Conservation (phyloP, 2,797 vertebrate species). For the Macropodus opercularis region DNA sequence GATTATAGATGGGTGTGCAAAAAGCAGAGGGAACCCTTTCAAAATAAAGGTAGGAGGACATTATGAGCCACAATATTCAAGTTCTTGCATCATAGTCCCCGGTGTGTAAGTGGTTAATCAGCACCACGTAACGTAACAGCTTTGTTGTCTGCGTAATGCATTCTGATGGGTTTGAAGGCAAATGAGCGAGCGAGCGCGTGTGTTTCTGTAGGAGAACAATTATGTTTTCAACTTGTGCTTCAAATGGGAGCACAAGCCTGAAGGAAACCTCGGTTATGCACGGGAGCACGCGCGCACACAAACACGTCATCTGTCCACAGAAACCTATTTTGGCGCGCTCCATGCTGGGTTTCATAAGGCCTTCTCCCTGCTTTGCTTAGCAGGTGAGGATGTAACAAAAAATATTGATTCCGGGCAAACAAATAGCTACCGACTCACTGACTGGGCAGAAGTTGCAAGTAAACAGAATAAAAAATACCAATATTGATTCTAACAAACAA, state of each 20-base stretch:
- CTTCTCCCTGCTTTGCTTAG: constrained; percentile 64
- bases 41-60: constrained; percentile 32
- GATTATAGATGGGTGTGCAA: constrained; percentile 4
- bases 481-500: constrained; percentile 68
- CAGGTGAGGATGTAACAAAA: constrained; percentile 73
- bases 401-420: constrained; percentile 75
- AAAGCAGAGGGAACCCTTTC: constrained; percentile 32
- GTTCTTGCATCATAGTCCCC: constrained; percentile 55
- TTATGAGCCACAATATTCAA: constrained; percentile 64
- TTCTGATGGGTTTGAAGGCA: constrained; percentile 76
- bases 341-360: constrained; percentile 60
- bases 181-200: constrained; percentile 31
- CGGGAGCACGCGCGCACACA: constrained; percentile 5
- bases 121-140: constrained; percentile 63
- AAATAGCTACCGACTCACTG: constrained; percentile 69
- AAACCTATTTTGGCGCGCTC: constrained; percentile 32
- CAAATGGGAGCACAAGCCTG: constrained; percentile 68
- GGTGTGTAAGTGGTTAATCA: constrained; percentile 74
- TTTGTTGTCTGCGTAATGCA: constrained; percentile 72
- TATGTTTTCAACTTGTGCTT: constrained; percentile 68
- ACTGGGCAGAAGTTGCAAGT: constrained; percentile 65
- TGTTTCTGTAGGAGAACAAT: constrained; percentile 67
- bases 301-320: constrained; percentile 33
- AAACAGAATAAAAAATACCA: constrained; percentile 68
- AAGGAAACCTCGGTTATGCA: constrained; percentile 31